Evolutionary conservation across 2,888 invertebrate species (phyloP), one percentile per base, ranked within the genome.

Genomic region (Drosophila siamana): DNA sequence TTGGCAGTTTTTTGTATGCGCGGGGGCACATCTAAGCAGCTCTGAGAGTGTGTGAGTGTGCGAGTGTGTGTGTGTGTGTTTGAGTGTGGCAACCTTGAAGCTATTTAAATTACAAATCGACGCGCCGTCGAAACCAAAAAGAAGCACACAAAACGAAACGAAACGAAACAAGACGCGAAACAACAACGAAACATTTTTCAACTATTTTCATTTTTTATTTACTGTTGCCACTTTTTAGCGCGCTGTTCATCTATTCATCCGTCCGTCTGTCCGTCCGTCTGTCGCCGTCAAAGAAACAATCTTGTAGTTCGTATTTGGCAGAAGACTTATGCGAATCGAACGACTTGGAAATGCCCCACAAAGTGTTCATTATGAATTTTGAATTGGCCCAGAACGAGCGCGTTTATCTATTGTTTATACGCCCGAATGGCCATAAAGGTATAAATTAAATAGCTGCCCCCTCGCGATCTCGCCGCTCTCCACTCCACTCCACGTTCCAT

Each of bases 201-300:
- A 88, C 85, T 86, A 89, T 82, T 82, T 77, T 81, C 80, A 90
- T 80, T 90, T 78, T 90, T 89, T 89, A 90, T 84, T 83, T 86
- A 86, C 84, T 78, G 77, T 72, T 72, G 75, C 70, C 78, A 85
- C 74, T 87, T 85, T 83, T 89, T 73, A 65, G 82, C 73, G 73
- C 41, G 60, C 48, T 43, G 56, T 36, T 69, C 57, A 41, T 55
- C 55, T 44, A 44, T 33, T 55, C 44, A 36, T 22, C 24, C 22
- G 46, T 51, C 33, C 11, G 40, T 41, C 24, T 7, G 41, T 51
- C 50, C 30, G 68, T 40, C 66, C 24, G 41, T 43, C 54, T 57
- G 48, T 57, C 41, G 55, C 46, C 33, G 36, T 40, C 26, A 52
- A 46, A 64, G 46, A 57, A 62, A 79, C 63, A 78, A 72, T 72